Base-by-base conservation (phyloP, 2,113 vertebrate genomes). In the Onychorhynchus coronatus region DNA sequence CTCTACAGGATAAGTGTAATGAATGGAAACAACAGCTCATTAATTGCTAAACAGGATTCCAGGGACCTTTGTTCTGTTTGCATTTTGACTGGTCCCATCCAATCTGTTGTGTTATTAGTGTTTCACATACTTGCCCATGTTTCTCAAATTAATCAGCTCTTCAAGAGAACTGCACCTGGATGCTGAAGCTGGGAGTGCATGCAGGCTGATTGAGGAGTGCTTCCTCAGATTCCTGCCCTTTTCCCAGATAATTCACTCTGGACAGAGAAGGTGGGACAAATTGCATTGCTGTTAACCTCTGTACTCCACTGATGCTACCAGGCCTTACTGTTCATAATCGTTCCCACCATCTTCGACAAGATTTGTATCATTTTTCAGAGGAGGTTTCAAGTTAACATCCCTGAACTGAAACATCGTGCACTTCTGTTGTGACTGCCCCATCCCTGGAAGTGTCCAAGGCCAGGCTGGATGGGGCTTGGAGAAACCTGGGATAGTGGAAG, bases 391-490 rank as follows among this genome's bases (percentile, higher is more conserved):
- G 11, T 25, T 77, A 75, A 10, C 10, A 59, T 21, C 49, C n/a
- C 30, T 47, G 33, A 76, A 52, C 8, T n/a, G 23, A 30, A 88
- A 44, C 5, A 53, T 8, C 6, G 42, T 28, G 17, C 5, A 37
- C 20, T 27, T 62, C 78, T 68, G 19, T 14, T 61, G 30, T 47
- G 53, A 24, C 1, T 68, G 46, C 12, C 4, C 11, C 53, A 55
- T 31, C 14, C 30, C 62, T 75, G 39, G 39, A 18, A 68, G 24
- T 12, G 46, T 25, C 0, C 39, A 16, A 59, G 46, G 44, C 15
- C 61, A 52, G 4, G 8, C 0, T 61, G 37, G 59, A 53, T 0
- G 0, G 46, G 46, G 19, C 28, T 53, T 82, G 39, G 53, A 61
- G 39, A n/a, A 75, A 5, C 8, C 39, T 75, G n/a, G 20, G 1